Percentiles rank a stretch among this genome's conserved stretches.
phyloP scores from a whole-genome alignment of 2,797 vertebrate genomes.

The Sorex maritimensis region DNA sequence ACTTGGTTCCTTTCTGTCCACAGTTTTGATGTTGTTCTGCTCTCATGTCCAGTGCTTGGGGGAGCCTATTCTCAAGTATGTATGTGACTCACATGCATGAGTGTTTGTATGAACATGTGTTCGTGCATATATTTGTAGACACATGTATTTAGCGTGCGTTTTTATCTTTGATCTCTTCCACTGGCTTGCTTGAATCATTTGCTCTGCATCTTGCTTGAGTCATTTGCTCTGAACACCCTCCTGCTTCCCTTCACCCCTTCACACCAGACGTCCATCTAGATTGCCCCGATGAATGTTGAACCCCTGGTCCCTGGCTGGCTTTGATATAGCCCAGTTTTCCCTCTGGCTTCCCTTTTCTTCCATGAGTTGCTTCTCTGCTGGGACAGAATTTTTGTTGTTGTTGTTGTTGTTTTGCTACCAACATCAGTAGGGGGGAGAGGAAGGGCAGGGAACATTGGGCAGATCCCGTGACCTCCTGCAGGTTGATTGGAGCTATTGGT shows the following conservation, averaged over 20 bases:
- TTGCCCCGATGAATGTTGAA: neutral
- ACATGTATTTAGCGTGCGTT: neutral
- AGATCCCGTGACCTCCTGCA: neutral
- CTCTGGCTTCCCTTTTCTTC: constrained; percentile 16
- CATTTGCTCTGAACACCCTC: neutral
- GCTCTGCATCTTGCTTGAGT: neutral
- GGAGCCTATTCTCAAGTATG: neutral
- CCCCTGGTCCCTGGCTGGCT: neutral
- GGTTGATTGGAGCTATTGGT: neutral
- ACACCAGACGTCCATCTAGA: neutral
- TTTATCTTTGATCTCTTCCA: neutral
- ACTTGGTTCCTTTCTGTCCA: constrained; percentile 72
- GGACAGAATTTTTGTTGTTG: neutral
- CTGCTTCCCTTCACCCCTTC: neutral
- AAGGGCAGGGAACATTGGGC: neutral
- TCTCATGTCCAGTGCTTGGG: neutral
- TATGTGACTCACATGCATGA: neutral
- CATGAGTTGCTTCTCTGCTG: neutral
- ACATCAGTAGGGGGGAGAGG: neutral
- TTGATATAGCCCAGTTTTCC: constrained; percentile 1
- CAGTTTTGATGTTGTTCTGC: constrained; percentile 52
- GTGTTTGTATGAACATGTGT: rapidly evolving
- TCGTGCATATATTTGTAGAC: neutral
- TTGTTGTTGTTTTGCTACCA: too few species aligned
- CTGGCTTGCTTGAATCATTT: neutral